These are phyloP conservation scores for Invenusta paracnida DNA, from an alignment of 2,888 invertebrate species.

Conservation along the genomic window DNA sequence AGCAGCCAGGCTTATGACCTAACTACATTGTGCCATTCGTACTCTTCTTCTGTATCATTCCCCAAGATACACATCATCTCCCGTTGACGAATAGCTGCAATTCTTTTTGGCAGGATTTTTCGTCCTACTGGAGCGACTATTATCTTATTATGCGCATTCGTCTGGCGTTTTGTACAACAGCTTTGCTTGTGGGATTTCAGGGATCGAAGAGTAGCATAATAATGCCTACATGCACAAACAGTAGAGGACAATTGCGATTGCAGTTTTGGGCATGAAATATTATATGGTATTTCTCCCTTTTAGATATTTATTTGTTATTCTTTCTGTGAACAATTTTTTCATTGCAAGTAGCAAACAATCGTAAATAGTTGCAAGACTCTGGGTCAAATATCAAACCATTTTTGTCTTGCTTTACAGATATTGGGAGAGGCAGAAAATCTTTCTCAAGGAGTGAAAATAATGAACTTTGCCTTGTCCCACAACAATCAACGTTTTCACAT, in stretches of 20 bases:
- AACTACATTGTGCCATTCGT: neutral
- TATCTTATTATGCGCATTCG: neutral
- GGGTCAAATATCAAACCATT: neutral
- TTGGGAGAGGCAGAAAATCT: neutral
- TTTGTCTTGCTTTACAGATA: neutral
- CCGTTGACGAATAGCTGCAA: neutral
- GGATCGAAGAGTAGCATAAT: neutral
- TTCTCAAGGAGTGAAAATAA: too few relatives aligned
- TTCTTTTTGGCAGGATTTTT: constrained; percentile 1
- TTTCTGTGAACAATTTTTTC: neutral
- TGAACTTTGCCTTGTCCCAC: too few relatives aligned
- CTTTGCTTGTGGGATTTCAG: neutral
- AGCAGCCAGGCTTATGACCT: too few relatives aligned
- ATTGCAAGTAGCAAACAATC: too few relatives aligned
- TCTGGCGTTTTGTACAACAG: too few relatives aligned
- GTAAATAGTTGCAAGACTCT: neutral
- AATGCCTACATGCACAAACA: neutral
- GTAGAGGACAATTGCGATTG: neutral
- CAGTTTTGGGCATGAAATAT: neutral
- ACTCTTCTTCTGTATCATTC: neutral
- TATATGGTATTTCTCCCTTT: neutral
- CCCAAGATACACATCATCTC: neutral
- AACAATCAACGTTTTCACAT: too few relatives aligned
- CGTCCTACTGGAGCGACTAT: neutral
- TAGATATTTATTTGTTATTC: neutral